Conservation (phyloP, 2,888 invertebrate genomes). For the Himalopsyche anomala region DNA sequence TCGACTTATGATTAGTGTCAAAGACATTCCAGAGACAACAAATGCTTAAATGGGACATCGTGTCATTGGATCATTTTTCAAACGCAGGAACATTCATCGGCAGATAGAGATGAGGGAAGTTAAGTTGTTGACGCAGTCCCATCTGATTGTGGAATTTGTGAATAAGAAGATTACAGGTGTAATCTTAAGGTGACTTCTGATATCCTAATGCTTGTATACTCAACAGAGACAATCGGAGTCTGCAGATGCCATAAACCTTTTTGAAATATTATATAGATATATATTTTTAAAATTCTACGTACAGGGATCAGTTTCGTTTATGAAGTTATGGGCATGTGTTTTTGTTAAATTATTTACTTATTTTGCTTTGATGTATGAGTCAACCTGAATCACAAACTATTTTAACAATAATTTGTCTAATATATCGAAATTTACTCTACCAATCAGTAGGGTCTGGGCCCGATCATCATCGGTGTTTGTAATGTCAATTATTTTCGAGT, state of each 20-base stretch:
- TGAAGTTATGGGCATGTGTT: too few species aligned
- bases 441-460: too few species aligned
- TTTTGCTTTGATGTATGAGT: too few species aligned
- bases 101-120: conserved; percentile 9
- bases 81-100: conserved; percentile 19
- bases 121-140: conserved; percentile 54
- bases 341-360: too few species aligned
- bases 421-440: too few species aligned
- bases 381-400: too few species aligned
- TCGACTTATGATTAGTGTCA: conserved; percentile 34
- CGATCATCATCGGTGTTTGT: too few species aligned
- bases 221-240: background rate
- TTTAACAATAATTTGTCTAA: too few species aligned
- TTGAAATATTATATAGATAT: background rate
- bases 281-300: too few species aligned
- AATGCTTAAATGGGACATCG: conserved; percentile 5
- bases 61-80: conserved; percentile 56
- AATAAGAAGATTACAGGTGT: conserved; percentile 59
- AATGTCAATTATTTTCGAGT: too few species aligned
- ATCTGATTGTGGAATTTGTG: conserved; percentile 51
- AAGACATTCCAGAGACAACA: background rate
- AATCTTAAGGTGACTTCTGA: conserved; percentile 63
- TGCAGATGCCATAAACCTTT: conserved; percentile 9
- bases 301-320: too few species aligned
- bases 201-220: conserved; percentile 56